A percentile compares a stretch with the other conserved stretches of the same genome.
Conservation (phyloP, 1,140 invertebrate species). For the Euura lappo region DNA sequence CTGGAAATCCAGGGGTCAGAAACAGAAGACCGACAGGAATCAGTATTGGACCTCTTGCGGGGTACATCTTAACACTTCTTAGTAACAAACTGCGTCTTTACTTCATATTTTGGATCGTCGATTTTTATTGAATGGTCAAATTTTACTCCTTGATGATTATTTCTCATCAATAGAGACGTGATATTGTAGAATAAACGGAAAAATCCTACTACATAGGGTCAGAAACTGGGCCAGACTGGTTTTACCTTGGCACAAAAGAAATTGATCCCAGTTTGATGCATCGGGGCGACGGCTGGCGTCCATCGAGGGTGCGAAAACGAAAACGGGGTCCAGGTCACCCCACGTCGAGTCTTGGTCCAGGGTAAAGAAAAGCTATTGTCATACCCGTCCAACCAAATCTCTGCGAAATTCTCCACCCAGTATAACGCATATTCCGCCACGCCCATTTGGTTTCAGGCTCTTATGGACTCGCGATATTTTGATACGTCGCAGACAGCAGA, state of each 20-base stretch:
- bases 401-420: slow-evolving; percentile 4
- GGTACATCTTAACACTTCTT: too few species aligned
- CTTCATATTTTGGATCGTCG: too few species aligned
- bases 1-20: too few species aligned
- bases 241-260: background rate
- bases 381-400: slow-evolving; percentile 4
- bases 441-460: background rate
- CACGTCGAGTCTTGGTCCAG: background rate
- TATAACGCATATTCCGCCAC: background rate
- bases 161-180: too few species aligned
- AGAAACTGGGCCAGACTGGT: too few species aligned
- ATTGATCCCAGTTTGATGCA: background rate
- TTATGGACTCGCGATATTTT: background rate
- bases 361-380: background rate
- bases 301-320: background rate
- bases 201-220: too few species aligned
- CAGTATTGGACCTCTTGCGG: too few species aligned
- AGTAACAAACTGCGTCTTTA: too few species aligned
- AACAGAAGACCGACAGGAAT: too few species aligned
- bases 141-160: too few species aligned
- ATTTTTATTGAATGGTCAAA: too few species aligned
- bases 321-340: background rate
- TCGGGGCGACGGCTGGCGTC: background rate
- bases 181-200: too few species aligned
- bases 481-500: background rate